These are phyloP conservation scores for Pasiphila rectangulata DNA, from an alignment of 2,888 invertebrate species.

Conservation along the genomic window DNA sequence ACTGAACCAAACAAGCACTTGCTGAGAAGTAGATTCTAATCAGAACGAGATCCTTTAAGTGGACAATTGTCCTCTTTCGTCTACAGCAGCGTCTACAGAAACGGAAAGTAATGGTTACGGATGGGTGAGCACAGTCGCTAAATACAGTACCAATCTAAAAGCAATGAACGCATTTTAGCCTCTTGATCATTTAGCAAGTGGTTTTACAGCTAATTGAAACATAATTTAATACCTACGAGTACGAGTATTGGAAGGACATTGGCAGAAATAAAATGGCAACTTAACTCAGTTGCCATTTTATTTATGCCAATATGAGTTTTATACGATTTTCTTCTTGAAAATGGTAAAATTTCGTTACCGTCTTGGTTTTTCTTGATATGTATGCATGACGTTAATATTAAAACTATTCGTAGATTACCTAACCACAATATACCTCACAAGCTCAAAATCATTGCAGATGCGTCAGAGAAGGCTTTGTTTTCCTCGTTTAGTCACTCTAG, in stretches of 20 bases:
- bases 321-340: not conserved
- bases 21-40: too few species aligned
- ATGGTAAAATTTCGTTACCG: too few species aligned
- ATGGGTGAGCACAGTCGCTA: not conserved
- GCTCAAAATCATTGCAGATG: too few species aligned
- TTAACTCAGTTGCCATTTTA: not conserved
- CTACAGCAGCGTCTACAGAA: not conserved
- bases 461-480: too few species aligned
- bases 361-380: too few species aligned
- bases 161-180: conserved; percentile 4
- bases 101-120: not conserved
- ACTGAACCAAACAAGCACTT: too few species aligned
- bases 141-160: conserved; percentile 3
- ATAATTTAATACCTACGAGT: conserved; percentile 1
- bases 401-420: too few species aligned
- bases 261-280: not conserved
- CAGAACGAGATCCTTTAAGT: not conserved
- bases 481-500: too few species aligned
- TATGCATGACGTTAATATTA: too few species aligned
- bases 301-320: too few species aligned
- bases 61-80: not conserved
- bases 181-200: too few species aligned
- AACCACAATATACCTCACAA: too few species aligned
- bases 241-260: not conserved
- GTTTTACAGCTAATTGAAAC: not conserved